These are phyloP conservation scores for Numida meleagris DNA, from an alignment of 2,113 vertebrate genomes.

Conservation along the genomic window DNA sequence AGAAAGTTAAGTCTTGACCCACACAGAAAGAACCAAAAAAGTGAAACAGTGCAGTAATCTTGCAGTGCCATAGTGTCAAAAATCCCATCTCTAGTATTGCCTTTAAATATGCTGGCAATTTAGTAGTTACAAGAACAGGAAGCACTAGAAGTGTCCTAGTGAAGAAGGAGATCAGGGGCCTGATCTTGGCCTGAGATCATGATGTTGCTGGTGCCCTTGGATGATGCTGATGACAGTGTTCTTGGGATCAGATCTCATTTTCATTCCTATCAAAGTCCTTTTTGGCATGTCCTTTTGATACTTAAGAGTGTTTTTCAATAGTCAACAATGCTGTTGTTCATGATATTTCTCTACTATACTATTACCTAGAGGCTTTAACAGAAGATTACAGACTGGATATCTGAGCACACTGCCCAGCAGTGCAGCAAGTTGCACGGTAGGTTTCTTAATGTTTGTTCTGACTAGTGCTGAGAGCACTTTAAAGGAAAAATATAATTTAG, in stretches of 20 bases:
- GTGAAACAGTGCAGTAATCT: not conserved
- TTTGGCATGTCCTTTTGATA: not conserved
- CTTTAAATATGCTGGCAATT: not conserved
- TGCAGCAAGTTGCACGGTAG: not conserved
- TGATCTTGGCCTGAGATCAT: accelerated
- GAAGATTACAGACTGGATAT: not conserved
- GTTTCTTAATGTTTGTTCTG: not conserved
- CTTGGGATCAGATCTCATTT: not conserved
- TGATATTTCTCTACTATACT: not conserved
- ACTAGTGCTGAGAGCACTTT: not conserved
- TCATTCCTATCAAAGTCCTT: not conserved
- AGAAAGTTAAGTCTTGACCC: not conserved
- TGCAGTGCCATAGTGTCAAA: not conserved
- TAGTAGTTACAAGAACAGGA: not conserved
- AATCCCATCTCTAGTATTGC: not conserved
- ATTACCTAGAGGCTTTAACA: not conserved
- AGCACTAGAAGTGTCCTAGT: not conserved
- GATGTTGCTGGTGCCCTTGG: not conserved
- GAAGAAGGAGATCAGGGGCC: not conserved
- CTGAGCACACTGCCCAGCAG: not conserved
- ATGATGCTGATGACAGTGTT: not conserved
- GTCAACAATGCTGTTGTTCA: not conserved
- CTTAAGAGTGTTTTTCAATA: not conserved
- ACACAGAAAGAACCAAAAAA: not conserved
- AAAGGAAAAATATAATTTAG: not conserved